Percentiles rank a stretch among this genome's conserved stretches.
Evolutionary conservation across 2,113 vertebrate species (phyloP).

Genomic region (Mustelus asterias): DNA sequence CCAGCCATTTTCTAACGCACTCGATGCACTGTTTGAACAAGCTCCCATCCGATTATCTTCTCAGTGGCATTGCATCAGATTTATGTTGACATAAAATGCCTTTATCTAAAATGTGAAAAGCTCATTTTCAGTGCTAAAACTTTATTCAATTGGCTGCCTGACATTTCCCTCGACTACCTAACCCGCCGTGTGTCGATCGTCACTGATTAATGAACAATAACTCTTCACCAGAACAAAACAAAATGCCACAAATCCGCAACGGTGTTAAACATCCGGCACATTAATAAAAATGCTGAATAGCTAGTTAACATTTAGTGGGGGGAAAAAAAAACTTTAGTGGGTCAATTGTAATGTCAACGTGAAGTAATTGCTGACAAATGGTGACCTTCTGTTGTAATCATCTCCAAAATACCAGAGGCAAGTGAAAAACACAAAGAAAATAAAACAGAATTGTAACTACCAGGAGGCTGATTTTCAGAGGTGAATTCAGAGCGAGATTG

Average conservation of each 20-base stretch:
- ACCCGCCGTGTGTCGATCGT: neutral
- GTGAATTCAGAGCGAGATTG: neutral
- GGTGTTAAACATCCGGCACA: neutral
- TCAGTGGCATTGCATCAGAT: neutral
- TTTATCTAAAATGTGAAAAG: neutral
- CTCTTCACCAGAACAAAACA: neutral
- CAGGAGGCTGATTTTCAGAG: neutral
- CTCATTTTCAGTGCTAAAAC: neutral
- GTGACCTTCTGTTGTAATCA: constrained; percentile 18
- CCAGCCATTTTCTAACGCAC: neutral
- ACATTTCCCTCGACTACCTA: neutral
- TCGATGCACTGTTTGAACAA: neutral
- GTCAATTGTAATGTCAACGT: neutral
- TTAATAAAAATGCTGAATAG: constrained; percentile 1
- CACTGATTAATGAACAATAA: neutral
- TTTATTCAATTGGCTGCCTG: neutral
- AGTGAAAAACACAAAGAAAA: neutral
- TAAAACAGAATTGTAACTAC: neutral
- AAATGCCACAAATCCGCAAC: neutral
- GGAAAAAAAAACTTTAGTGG: neutral
- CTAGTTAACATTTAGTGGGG: constrained; percentile 17
- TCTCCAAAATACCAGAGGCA: neutral
- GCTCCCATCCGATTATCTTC: neutral
- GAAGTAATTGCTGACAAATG: neutral
- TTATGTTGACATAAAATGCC: neutral